phyloP scores from a whole-genome alignment of 2,888 invertebrate species.

The Caenorhabditis virilis region DNA sequence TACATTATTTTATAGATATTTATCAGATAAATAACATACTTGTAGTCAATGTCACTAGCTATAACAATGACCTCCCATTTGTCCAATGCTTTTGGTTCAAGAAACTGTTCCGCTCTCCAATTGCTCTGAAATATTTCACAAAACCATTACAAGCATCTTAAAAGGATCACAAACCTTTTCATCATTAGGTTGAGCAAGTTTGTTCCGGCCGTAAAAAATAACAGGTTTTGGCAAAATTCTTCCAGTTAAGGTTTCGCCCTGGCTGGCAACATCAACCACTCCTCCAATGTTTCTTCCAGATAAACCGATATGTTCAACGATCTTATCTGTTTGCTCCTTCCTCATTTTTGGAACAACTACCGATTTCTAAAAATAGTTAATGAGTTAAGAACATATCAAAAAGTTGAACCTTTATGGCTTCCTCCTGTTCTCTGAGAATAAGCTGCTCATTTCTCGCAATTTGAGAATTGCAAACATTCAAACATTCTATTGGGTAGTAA shows the following conservation, averaged over 20 bases:
- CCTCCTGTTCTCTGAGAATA: conserved; percentile 7
- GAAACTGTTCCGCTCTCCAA: neutral
- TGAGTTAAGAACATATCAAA: no score
- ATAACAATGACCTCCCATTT: neutral
- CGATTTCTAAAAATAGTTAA: conserved; percentile 3
- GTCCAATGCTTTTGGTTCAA: neutral
- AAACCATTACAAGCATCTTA: no score
- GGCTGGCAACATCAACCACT: neutral
- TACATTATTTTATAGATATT: neutral
- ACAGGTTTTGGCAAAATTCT: neutral
- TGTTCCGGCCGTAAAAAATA: neutral
- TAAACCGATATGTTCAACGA: neutral
- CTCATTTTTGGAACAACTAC: neutral
- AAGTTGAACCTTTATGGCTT: no score
- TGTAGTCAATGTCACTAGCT: neutral
- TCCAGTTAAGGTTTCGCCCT: neutral
- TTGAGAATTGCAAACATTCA: conserved; percentile 4
- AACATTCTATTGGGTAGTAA: conserved; percentile 7
- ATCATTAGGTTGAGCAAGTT: no score
- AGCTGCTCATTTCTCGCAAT: conserved; percentile 12
- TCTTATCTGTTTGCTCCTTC: neutral
- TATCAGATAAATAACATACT: no score
- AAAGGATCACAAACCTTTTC: no score
- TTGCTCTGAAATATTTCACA: no score
- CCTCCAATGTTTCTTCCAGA: neutral